Evolutionary conservation across 2,113 vertebrate species (phyloP), one percentile per base, ranked within the genome.

Genomic region (Nerophis ophidion): DNA sequence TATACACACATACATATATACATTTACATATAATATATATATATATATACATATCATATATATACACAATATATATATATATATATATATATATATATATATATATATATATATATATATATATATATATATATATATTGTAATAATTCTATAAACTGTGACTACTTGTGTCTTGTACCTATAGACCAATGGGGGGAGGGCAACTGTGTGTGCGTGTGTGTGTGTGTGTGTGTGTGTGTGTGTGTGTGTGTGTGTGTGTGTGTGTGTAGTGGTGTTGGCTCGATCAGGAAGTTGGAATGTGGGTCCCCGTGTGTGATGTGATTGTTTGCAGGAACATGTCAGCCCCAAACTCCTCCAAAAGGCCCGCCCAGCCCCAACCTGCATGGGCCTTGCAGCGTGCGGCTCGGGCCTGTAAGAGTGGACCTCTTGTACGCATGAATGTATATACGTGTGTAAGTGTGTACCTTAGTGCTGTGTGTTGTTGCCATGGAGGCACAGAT

Each of bases 261-360:
- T 26, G 26, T 26, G 26, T 3, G 26, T 26, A 26, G 49, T 12
- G 40, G 19, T 13, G 52, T 46, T 59, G 45, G 83, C 81, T 61
- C 84, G 60, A 89, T 86, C 84, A 88, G 90, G 88, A 89, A 92
- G 86, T 79, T 84, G 92, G 94, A 94, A 96, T 94, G 93, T 88
- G 83, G 90, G 91, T 89, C 66, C 74, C 79, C 76, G 94, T 96
- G 94, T 96, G 96, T 96, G 93, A 98, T 91, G 91, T 96, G 95
- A 98, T 98, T 92, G 91, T 95, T 95, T 90, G 93, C 95, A 98
- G 94, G 93, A 92, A 91, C 88, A 90, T 92, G 92, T 91, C 89
- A 91, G 92, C 90, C 86, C 90, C 84, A 88, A 88, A 86, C 89
- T 68, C 87, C 87, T 62, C 86, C 79, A 70, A 57, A 70, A 78